A percentile compares a stretch with the other conserved stretches of the same genome.
phyloP scores from a whole-genome alignment of 2,113 vertebrate genomes.

The Hirundichthys speculiger region DNA sequence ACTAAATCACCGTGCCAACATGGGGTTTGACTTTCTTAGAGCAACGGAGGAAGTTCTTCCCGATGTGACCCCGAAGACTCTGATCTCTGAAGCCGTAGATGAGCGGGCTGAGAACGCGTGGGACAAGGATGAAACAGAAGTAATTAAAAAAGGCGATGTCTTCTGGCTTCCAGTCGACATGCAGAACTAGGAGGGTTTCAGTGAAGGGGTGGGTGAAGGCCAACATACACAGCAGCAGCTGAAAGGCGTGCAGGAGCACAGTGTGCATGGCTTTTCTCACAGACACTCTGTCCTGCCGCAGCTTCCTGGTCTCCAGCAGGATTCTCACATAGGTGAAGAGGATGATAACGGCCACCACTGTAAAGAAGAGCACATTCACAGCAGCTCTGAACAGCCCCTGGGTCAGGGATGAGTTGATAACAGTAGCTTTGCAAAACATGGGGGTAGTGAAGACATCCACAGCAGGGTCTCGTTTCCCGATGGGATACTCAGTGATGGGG shows the following conservation, averaged over 20 bases:
- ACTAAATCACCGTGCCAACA: background rate
- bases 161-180: conserved; percentile 31
- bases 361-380: conserved; percentile 68
- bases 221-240: conserved; percentile 77
- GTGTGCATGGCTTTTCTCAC: conserved; percentile 77
- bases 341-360: conserved; percentile 67
- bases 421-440: conserved; percentile 4
- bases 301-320: conserved; percentile 71
- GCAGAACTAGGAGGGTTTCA: conserved; percentile 39
- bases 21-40: background rate
- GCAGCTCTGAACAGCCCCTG: conserved; percentile 62
- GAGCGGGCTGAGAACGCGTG: conserved; percentile 78
- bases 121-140: conserved; percentile 75
- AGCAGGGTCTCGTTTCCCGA: conserved; percentile 13
- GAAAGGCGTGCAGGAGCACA: conserved; percentile 77
- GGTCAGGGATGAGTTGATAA: conserved; percentile 55
- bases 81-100: conserved; percentile 80
- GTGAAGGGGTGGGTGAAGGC: conserved; percentile 71
- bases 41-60: conserved; percentile 46
- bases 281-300: conserved; percentile 70
- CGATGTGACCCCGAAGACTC: conserved; percentile 59
- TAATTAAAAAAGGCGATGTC: conserved; percentile 71
- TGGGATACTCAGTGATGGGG: conserved; percentile 44
- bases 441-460: conserved; percentile 45
- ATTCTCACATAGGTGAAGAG: conserved; percentile 80